Percentiles rank a stretch among this genome's conserved stretches.
Conservation (phyloP, 2,888 invertebrate species). For the Stenoptilia bipunctidactyla region DNA sequence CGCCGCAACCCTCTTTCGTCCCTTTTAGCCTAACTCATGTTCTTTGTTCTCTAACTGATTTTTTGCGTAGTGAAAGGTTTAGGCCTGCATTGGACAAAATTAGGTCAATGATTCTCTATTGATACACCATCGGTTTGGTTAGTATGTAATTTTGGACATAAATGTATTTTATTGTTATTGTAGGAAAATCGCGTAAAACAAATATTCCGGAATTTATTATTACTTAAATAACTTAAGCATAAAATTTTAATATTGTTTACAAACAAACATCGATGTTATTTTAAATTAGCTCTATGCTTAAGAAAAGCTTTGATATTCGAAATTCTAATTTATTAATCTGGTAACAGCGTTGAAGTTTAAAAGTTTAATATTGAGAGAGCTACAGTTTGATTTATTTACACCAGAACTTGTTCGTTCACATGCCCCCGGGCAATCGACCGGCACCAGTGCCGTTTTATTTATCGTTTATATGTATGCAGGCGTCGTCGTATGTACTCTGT, state of each 20-base stretch:
- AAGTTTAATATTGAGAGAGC: background rate
- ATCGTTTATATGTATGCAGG: constrained; percentile 18
- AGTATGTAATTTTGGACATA: too few species aligned
- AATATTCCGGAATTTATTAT: too few species aligned
- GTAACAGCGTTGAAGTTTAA: background rate
- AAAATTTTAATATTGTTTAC: too few species aligned
- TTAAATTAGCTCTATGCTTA: too few species aligned
- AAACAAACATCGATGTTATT: too few species aligned
- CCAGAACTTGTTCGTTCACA: background rate
- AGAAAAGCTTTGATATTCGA: background rate
- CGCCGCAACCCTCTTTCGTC: constrained; percentile 4
- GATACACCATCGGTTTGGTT: too few species aligned
- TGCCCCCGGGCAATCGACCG: background rate
- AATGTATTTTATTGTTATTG: too few species aligned
- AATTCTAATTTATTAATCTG: background rate
- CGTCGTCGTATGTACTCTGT: constrained; percentile 14
- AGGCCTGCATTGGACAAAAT: too few species aligned
- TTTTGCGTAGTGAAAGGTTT: too few species aligned
- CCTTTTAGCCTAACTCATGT: constrained; percentile 1
- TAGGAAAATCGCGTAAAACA: too few species aligned
- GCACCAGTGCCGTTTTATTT: constrained; percentile 25
- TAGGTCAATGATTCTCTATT: too few species aligned
- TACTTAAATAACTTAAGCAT: too few species aligned
- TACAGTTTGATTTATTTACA: background rate
- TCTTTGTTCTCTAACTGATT: constrained; percentile 11